These are phyloP conservation scores for Brachionichthys hirsutus DNA, from an alignment of 2,113 vertebrate species.

Conservation along the genomic window DNA sequence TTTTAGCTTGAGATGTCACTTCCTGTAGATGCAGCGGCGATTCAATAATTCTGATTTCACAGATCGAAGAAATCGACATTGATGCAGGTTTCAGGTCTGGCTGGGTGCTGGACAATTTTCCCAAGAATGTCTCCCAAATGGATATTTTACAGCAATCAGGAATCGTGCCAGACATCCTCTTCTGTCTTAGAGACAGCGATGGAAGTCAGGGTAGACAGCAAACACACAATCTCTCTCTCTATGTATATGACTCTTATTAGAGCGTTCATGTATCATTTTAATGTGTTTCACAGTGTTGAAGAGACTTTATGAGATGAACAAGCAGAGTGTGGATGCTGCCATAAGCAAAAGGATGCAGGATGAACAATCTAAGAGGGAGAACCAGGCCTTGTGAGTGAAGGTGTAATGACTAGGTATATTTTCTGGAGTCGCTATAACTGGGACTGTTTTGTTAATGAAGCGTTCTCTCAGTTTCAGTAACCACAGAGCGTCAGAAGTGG, in stretches of 20 bases:
- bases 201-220: constrained; percentile 68
- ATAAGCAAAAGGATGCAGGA: constrained; percentile 70
- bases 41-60: constrained; percentile 29
- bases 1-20: not conserved
- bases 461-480: constrained; percentile 68
- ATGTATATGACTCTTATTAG: not conserved
- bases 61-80: constrained; percentile 70
- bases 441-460: constrained; percentile 8
- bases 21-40: not conserved
- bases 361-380: constrained; percentile 48
- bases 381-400: constrained; percentile 54
- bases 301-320: constrained; percentile 71
- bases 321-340: constrained; percentile 72
- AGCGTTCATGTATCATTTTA: not conserved
- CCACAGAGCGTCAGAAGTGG: constrained; percentile 50
- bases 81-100: constrained; percentile 76
- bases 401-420: not conserved
- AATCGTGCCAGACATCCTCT: constrained; percentile 80
- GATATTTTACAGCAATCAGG: constrained; percentile 70
- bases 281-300: constrained; percentile 57
- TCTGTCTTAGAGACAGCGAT: constrained; percentile 80
- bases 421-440: not conserved
- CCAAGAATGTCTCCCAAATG: constrained; percentile 78
- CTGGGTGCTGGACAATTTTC: constrained; percentile 92
- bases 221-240: not conserved